Evolutionary conservation across 92 coral and sea anemone genomes (phyloP), one percentile per base, ranked within the genome.

Genomic region (Meandrina meandrites): DNA sequence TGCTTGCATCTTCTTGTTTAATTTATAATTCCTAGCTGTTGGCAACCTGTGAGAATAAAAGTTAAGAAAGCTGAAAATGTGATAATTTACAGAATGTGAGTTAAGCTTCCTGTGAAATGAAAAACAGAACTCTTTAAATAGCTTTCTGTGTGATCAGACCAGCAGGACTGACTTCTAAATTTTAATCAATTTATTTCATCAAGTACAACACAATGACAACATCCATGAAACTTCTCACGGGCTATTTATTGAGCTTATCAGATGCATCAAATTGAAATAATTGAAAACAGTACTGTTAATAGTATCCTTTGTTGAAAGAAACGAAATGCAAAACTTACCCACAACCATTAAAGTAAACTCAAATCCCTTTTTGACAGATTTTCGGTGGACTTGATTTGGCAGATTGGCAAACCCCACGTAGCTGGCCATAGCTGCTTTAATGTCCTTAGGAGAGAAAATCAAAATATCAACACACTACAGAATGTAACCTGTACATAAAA

Each of bases 291-390:
- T n/a, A n/a, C n/a, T n/a, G n/a, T n/a, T n/a, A n/a, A n/a, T 30
- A 18, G 6, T 16, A 12, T 5, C 75, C 36, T 69, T 69, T 79
- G 76, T 32, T 50, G 64, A 48, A 83, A 54, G 45, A 68, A 27
- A 78, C 28, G 10, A 75, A 35, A 40, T 22, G 1, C 24, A 54
- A 40, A 40, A 81, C 91, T 91, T 90, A 97, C 99, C 99, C 62
- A 97, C 98, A 89, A 97, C 98, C 99, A 97, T 95, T 22, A 97
- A 88, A 2, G 99, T 97, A 84, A 97, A 97, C 84, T 97, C 99
- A 88, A 97, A 97, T 17, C 99, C 99, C 57, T 96, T 95, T 91
- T 96, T 93, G 78, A 97, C 99, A 36, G 98, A 95, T 81, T 97
- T 97, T 22, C 99, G 90, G 87, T 97, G 99, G 35, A 95, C 99